Conservation (phyloP, 2,888 invertebrate genomes). For the Hemithea aestivaria region DNA sequence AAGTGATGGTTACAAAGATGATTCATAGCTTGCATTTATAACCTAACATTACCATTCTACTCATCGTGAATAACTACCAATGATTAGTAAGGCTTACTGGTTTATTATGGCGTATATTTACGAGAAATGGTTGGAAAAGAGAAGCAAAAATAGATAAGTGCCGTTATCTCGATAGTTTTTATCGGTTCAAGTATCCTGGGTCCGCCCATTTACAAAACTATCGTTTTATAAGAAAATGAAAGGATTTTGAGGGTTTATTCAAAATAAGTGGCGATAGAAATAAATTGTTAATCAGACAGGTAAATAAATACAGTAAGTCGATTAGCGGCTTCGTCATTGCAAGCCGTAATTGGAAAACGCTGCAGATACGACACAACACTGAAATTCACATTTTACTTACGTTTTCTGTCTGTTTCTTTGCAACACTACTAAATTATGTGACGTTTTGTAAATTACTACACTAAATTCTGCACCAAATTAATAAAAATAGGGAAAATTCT, state of each 20-base stretch:
- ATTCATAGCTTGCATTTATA: conserved; percentile 22
- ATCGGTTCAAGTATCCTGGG: too few species aligned
- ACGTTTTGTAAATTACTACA: conserved; percentile 14
- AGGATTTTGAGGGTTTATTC: too few species aligned
- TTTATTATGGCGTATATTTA: too few species aligned
- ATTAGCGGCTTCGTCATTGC: conserved; percentile 58
- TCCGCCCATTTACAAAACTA: too few species aligned
- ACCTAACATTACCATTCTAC: conserved; percentile 23
- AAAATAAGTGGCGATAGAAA: too few species aligned
- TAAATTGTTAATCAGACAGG: conserved; percentile 18
- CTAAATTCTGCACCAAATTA: conserved; percentile 32
- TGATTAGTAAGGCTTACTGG: not conserved
- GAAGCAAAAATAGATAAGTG: too few species aligned
- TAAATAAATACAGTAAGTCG: conserved; percentile 38
- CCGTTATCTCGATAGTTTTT: too few species aligned
- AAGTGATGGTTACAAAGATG: conserved; percentile 12
- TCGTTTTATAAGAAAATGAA: too few species aligned
- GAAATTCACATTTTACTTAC: conserved; percentile 35
- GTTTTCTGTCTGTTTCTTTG: conserved; percentile 16
- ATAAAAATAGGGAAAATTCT: conserved; percentile 27
- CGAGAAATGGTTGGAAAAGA: too few species aligned
- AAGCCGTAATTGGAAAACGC: conserved; percentile 28
- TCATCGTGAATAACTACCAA: too few species aligned
- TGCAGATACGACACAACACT: conserved; percentile 25
- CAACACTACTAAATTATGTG: conserved; percentile 2